Evolutionary conservation across 1,140 invertebrate genomes (phyloP), one percentile per base, ranked within the genome.

Genomic region (Macrobrachium nipponense): DNA sequence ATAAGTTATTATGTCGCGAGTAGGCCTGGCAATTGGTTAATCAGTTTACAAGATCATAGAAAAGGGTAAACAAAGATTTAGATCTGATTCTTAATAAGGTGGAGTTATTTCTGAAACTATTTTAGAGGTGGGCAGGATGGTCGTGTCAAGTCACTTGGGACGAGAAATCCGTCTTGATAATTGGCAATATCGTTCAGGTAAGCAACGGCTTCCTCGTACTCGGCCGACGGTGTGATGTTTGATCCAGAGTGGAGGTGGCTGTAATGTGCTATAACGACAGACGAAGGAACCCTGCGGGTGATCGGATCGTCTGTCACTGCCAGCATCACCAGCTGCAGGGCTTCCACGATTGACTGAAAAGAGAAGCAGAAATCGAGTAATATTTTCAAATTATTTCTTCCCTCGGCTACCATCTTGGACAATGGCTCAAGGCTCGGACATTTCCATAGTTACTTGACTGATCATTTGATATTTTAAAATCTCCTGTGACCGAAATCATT

Each of bases 301-400:
- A 82, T 73, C 5, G 79, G 79, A 27, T 87, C 85, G 14, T 80
- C 78, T 5, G 79, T 70, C 2, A 82, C 18, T 18, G 85, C 61
- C 23, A 61, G 5, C 85, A 87, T 87, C 70, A 87, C 60, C 59
- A 87, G 79, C 72, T 87, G 85, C 72, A 87, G 61, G 20, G 85
- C 85, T 36, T 87, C 77, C 60, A 76, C 5, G 17, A 51, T 58
- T 51, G 79, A 77, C 85, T 87, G 77, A 77, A 23, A 11, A 27
- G 36, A 58, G 5, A 44, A 18, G 60, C 2, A 6, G 5, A 15
- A 36, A 62, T 17, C 27, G 60, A 27, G 17, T 23, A 36, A 2
- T 36, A 4, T 36, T 36, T 36, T 36, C 27, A 2, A 36, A 36
- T 36, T 36, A 36, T 36, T 36, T 36, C 27, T 36, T 36, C 27